Base-by-base conservation (phyloP, 2,797 vertebrate genomes). In the Tapirus indicus region DNA sequence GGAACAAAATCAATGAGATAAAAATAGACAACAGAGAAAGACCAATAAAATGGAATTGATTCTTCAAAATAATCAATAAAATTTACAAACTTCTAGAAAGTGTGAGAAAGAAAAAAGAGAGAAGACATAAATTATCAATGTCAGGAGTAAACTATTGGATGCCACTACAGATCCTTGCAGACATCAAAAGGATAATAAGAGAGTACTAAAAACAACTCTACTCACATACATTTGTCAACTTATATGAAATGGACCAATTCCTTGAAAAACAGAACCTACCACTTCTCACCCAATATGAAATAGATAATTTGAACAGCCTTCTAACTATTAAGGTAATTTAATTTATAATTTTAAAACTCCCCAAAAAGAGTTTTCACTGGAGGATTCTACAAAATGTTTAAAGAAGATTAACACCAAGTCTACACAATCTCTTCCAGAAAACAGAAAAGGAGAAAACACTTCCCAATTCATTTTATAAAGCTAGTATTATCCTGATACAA, bases 11-110 rank as follows among this genome's bases (percentile, higher is more conserved):
- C 32, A 86, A 49, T 80, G 14, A 77, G 71, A 60, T 68, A 64
- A 84, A 68, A 25, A 54, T 27, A 78, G 49, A 35, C 41, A 74
- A 85, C 14, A 75, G 16, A 90, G 44, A 85, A 80, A 58, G 89
- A 47, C 41, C 62, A 91, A 60, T 64, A 21, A 85, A 85, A 89
- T 69, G 35, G 18, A 90, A 18, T 14, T 44, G 0, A 47, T 47
- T 91, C 62, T 95, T 88, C 47, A n/a, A 66, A 88, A 80, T 74
- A 17, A 75, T 75, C 44, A 60, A 86, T 69, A 92, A 79, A 94
- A 13, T 41, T 86, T 17, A 56, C 32, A 85, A 54, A 83, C 1
- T 9, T 94, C 38, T n/a, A 58, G 14, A 4, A 85, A 80, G 27
- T 82, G 6, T 87, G 49, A 41, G 29, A 54, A 49, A 54, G 56